Percentiles rank a stretch among this genome's conserved stretches.
These are phyloP conservation scores for Budorcas taxicolor DNA, from an alignment of 2,113 vertebrate species.

Conservation along the genomic window DNA sequence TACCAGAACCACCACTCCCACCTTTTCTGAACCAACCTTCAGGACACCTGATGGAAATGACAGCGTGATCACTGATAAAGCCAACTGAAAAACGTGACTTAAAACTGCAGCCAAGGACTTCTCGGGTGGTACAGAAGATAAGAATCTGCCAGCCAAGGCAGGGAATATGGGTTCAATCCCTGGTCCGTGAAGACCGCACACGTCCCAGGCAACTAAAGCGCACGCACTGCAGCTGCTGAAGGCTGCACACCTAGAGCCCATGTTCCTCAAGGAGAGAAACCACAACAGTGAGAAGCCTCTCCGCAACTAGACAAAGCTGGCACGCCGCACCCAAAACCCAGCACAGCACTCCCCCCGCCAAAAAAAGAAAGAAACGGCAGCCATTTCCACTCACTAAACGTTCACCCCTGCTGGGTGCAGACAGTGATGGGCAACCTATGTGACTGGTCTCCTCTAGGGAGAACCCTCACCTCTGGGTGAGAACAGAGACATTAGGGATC, in stretches of 20 bases:
- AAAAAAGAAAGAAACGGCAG: neutral
- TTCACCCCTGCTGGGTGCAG: neutral
- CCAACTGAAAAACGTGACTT: neutral
- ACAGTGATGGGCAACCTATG: neutral
- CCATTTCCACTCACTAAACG: neutral
- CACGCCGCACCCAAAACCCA: neutral
- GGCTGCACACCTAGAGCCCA: neutral
- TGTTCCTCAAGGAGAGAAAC: neutral
- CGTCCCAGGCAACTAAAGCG: neutral
- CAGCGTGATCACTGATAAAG: neutral
- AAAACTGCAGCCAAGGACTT: neutral
- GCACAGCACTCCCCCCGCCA: neutral
- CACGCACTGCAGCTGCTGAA: fast-evolving
- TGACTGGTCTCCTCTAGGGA: neutral
- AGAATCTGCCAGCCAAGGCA: neutral
- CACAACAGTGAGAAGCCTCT: neutral
- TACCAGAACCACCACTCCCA: neutral
- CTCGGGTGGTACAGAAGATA: neutral
- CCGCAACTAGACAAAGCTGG: neutral
- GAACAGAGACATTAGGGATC: neutral
- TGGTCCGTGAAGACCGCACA: neutral
- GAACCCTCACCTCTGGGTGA: neutral
- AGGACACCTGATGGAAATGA: neutral
- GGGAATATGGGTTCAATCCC: neutral
- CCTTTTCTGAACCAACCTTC: neutral